A percentile compares a stretch with the other conserved stretches of the same genome.
These are phyloP conservation scores for Phorcus lineatus DNA, from an alignment of 2,888 invertebrate species.

Conservation along the genomic window DNA sequence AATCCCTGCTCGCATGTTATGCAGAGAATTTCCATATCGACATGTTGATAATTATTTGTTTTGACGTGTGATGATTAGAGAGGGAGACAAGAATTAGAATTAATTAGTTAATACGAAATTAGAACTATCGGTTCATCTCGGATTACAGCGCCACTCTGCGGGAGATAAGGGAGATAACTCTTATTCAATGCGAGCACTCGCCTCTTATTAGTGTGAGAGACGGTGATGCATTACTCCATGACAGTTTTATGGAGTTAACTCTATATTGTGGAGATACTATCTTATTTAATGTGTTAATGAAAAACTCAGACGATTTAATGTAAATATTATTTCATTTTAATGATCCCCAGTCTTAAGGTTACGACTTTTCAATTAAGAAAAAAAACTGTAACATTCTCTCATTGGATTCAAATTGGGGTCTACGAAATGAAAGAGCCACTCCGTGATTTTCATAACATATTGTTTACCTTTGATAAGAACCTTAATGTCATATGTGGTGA, in stretches of 20 bases:
- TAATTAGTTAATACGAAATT: constrained; percentile 18
- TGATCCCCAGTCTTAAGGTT: not conserved
- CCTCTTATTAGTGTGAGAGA: not conserved
- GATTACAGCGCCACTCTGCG: not conserved
- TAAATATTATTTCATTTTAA: not conserved
- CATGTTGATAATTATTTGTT: constrained; percentile 19
- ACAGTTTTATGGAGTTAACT: not conserved
- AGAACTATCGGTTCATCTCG: not conserved
- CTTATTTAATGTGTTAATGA: not conserved
- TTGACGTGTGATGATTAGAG: constrained; percentile 7
- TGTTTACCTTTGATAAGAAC: no score
- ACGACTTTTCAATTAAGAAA: not conserved
- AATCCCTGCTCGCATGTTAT: constrained; percentile 11
- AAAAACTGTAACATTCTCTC: no score
- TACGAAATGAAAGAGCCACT: no score
- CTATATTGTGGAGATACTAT: not conserved
- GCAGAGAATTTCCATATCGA: constrained; percentile 2
- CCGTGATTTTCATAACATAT: no score
- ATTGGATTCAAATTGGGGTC: no score
- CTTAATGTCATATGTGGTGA: no score
- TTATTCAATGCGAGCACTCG: not conserved
- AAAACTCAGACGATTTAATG: not conserved
- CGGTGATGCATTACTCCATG: not conserved
- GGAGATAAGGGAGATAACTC: not conserved
- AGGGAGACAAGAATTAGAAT: constrained; percentile 7